Conservation (phyloP, 2,113 vertebrate species). For the Microcebus lehilahytsara region DNA sequence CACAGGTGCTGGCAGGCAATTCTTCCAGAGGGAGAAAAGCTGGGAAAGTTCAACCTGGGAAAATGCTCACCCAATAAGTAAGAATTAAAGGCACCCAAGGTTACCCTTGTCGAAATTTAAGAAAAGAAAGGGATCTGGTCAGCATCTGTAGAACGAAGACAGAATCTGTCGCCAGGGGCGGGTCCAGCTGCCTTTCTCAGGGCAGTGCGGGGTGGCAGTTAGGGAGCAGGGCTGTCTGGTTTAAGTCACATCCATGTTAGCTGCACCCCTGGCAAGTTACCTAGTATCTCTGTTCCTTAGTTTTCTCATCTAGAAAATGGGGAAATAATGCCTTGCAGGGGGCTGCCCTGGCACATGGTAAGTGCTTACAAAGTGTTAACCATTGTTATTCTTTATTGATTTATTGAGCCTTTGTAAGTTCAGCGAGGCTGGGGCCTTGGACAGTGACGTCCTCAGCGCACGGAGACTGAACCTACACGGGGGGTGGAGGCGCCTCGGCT, state of each 20-base stretch:
- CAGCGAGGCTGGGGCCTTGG: neutral
- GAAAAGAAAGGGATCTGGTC: neutral
- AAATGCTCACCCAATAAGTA: no score
- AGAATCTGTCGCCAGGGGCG: neutral
- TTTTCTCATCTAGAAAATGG: neutral
- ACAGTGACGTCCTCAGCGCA: no score
- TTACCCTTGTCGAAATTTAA: neutral
- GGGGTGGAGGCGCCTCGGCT: accelerated
- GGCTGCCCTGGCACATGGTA: neutral
- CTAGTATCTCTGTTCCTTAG: neutral
- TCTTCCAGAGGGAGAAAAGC: neutral
- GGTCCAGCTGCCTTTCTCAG: neutral
- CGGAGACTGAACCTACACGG: no score
- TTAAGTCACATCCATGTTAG: neutral
- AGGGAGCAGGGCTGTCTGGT: neutral
- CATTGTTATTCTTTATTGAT: neutral
- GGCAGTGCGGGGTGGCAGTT: accelerated
- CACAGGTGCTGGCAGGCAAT: neutral
- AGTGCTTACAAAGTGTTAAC: neutral
- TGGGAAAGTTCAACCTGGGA: neutral
- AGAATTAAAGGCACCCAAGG: neutral
- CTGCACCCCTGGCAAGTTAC: neutral
- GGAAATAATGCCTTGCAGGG: neutral
- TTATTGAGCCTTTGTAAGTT: neutral
- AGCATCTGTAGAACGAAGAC: neutral